Evolutionary conservation across 2,888 invertebrate genomes (phyloP), one percentile per base, ranked within the genome.

Genomic region (Chrysotoxum bicinctum): DNA sequence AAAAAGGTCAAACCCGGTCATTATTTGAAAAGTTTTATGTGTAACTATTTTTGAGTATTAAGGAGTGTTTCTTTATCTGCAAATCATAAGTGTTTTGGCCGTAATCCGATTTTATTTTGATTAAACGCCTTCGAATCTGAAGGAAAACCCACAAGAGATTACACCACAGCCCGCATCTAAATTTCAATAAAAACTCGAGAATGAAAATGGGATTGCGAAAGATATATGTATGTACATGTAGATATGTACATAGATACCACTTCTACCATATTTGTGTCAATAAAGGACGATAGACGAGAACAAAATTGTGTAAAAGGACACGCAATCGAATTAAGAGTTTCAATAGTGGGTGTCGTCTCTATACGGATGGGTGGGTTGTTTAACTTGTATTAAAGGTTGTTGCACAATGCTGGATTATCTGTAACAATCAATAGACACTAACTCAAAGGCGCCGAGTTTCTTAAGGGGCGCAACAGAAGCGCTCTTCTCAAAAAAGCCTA

Each of bases 321-420:
- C 78, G 78, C 78, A 75, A 75, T 79, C 43, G 79, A 79, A 84
- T 84, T 75, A 80, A 80, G 66, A 58, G 45, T 68, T 68, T 66
- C 21, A 48, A 66, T 48, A 35, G 48, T 32, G 64, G 64, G 48
- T 66, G 48, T 48, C 64, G 16, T 32, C 10, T 52, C 19, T 40
- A 9, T 30, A 21, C 16, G 45, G 37, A 35, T 70, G 62, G 70
- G n/a, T 54, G 43, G 75, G 45, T 69, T 43, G 58, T 72, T 50
- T 43, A 35, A 43, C 12, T 56, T 35, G 5, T 56, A 35, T 12
- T 40, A 16, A 1, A 43, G 30, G 26, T 62, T 4, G 5, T 30
- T 12, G 12, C 8, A 7, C 12, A 58, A 37, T 12, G 35, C 3
- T 14, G 58, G 21, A 35, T 2, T 26, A 3, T 23, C 3, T 8